phyloP scores from a whole-genome alignment of 1,140 invertebrate genomes.

The Euglossa dilemma region DNA sequence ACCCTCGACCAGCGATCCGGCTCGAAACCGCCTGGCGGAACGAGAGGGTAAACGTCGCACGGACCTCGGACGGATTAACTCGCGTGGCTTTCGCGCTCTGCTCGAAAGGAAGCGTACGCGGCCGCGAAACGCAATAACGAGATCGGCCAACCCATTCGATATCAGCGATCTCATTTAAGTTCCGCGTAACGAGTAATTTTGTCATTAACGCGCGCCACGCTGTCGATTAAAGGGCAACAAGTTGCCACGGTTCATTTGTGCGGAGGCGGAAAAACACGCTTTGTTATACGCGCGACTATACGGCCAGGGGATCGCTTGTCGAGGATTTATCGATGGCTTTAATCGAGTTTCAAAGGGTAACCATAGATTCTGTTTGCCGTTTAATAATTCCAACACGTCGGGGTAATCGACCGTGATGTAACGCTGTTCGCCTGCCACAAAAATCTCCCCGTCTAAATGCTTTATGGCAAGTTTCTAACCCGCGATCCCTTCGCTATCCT shows the following conservation, averaged over 20 bases:
- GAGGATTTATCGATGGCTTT: conserved; percentile 12
- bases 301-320: neutral
- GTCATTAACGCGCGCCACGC: conserved; percentile 22
- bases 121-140: neutral
- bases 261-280: conserved; percentile 3
- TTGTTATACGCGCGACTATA: neutral
- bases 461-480: neutral
- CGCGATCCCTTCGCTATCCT: too few species aligned
- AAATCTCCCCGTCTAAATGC: too few species aligned
- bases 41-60: too few species aligned
- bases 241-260: conserved; percentile 16
- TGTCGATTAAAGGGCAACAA: conserved; percentile 44
- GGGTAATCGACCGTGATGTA: too few species aligned
- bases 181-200: conserved; percentile 40
- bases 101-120: neutral
- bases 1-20: neutral
- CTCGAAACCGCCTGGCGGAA: neutral
- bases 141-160: neutral
- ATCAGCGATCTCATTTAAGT: conserved; percentile 4
- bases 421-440: too few species aligned
- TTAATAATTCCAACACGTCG: neutral
- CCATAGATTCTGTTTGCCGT: conserved; percentile 5
- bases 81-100: neutral
- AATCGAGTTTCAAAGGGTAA: conserved; percentile 4
- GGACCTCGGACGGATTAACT: neutral